phyloP scores from a whole-genome alignment of 2,113 vertebrate species.

The Trochalopteron elliotii region DNA sequence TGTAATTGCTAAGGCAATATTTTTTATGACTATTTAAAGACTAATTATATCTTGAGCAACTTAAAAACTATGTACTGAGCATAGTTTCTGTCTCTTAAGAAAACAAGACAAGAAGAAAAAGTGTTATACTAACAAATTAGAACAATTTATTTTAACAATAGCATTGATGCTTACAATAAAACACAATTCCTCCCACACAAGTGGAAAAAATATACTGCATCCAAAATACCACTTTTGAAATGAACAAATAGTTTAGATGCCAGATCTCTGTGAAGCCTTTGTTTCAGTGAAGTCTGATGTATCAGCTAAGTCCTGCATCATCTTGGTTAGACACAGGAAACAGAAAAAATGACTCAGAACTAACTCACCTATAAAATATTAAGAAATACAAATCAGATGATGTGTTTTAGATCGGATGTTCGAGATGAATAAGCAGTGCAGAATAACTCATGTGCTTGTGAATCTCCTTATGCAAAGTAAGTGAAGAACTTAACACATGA shows the following conservation, averaged over 20 bases:
- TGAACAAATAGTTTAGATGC: constrained; percentile 51
- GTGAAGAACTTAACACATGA: neutral
- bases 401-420: neutral
- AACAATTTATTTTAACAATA: constrained; percentile 59
- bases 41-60: constrained; percentile 44
- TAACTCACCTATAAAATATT: neutral
- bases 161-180: constrained; percentile 52
- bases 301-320: constrained; percentile 18
- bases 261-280: constrained; percentile 50
- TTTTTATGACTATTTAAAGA: constrained; percentile 49
- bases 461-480: neutral
- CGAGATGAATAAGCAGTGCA: neutral
- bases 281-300: constrained; percentile 27
- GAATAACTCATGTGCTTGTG: neutral
- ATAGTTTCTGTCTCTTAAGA: constrained; percentile 31
- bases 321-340: constrained; percentile 2
- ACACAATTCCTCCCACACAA: constrained; percentile 51
- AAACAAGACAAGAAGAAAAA: constrained; percentile 48
- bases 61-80: neutral
- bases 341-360: neutral
- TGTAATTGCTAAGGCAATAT: constrained; percentile 38
- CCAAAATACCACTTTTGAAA: constrained; percentile 51
- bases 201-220: constrained; percentile 30
- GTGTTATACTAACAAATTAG: constrained; percentile 38
- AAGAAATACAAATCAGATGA: neutral